phyloP scores from a whole-genome alignment of 23 tunicate species.

The Styela plicata region DNA sequence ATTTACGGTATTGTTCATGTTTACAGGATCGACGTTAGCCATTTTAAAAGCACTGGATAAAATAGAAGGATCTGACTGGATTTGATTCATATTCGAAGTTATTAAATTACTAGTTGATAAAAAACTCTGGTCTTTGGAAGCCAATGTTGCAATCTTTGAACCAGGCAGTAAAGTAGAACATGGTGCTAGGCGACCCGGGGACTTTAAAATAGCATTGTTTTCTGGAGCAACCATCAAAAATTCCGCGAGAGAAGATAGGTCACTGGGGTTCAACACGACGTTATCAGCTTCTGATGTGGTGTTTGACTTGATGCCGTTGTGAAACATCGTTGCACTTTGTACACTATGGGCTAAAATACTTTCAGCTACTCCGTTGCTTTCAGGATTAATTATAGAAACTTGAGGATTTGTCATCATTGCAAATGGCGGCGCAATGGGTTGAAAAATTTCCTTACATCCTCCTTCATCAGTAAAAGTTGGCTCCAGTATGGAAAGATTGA shows the following conservation, averaged over 20 bases:
- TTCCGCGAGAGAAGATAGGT: slow-evolving; percentile 20
- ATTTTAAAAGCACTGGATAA: slow-evolving; percentile 5
- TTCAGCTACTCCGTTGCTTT: background rate
- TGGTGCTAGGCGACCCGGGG: slow-evolving; percentile 31
- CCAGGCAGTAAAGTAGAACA: slow-evolving; percentile 36
- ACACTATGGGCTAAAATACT: background rate
- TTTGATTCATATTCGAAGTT: background rate
- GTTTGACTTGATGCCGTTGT: background rate
- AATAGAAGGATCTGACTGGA: background rate
- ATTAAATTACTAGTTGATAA: background rate
- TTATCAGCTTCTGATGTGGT: background rate
- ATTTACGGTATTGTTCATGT: background rate
- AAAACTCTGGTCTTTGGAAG: background rate
- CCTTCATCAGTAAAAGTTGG: slow-evolving; percentile 7
- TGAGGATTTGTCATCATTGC: slow-evolving; percentile 7
- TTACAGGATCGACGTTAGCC: background rate
- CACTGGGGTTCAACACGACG: slow-evolving; percentile 3
- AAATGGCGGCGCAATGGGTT: background rate
- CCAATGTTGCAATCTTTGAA: slow-evolving; percentile 18
- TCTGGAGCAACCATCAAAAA: slow-evolving; percentile 14
- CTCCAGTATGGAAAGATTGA: slow-evolving; percentile 26
- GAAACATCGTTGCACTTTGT: background rate
- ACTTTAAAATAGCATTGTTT: slow-evolving; percentile 1
- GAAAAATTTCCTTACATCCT: background rate
- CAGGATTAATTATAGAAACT: background rate